Percentiles rank a stretch among this genome's conserved stretches.
Evolutionary conservation across 2,888 invertebrate genomes (phyloP).

Genomic region (Cheilosia grossa): DNA sequence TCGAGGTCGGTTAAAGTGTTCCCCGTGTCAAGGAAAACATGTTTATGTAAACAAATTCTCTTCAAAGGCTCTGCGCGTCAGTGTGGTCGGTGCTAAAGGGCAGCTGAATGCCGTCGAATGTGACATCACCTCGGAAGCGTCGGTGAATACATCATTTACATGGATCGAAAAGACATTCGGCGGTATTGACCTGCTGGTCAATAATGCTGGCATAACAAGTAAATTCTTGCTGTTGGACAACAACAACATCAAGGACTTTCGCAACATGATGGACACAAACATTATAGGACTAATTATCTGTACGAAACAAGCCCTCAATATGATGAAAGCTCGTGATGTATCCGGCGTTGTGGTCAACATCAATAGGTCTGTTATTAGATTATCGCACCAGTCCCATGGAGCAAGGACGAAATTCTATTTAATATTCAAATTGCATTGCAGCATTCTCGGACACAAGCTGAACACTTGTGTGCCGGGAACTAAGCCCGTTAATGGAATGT

Average conservation of each 20-base stretch:
- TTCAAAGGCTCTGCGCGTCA: constrained; percentile 75
- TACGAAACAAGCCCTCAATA: constrained; percentile 84
- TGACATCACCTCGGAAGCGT: constrained; percentile 77
- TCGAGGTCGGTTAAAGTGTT: constrained; percentile 73
- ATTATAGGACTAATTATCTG: constrained; percentile 84
- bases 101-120: constrained; percentile 78
- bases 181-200: constrained; percentile 77
- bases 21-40: neutral
- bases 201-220: constrained; percentile 77
- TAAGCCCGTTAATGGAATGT: constrained; percentile 78
- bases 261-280: constrained; percentile 84
- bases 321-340: constrained; percentile 84
- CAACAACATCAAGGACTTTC: constrained; percentile 81
- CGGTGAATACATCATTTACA: constrained; percentile 76
- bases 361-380: constrained; percentile 75
- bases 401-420: constrained; percentile 22
- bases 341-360: constrained; percentile 81
- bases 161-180: constrained; percentile 78
- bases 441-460: constrained; percentile 78
- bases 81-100: constrained; percentile 77
- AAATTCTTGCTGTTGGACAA: constrained; percentile 77
- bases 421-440: constrained; percentile 65
- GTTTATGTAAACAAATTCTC: neutral
- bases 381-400: neutral
- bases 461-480: constrained; percentile 78